phyloP scores from a whole-genome alignment of 2,113 vertebrate genomes.

The Lasiurus borealis region DNA sequence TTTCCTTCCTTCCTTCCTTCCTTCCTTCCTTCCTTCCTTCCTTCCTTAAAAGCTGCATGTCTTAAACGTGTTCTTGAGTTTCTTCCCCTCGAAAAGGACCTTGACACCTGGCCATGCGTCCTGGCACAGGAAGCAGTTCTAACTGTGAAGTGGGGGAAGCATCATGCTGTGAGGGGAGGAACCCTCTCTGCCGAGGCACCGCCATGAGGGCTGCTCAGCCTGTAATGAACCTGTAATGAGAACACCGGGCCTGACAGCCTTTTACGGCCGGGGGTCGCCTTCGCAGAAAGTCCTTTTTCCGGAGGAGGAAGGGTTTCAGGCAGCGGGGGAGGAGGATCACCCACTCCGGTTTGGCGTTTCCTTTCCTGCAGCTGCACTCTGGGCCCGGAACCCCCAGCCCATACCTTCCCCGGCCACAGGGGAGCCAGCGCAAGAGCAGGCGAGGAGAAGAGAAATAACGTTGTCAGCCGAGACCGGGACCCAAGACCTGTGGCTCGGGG shows the following conservation, averaged over 20 bases:
- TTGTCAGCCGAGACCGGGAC: not conserved
- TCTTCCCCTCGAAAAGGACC: constrained; percentile 22
- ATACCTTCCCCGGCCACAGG: not conserved
- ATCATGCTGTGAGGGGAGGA: constrained; percentile 3
- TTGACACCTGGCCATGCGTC: constrained; percentile 30
- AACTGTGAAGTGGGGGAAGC: constrained; percentile 42
- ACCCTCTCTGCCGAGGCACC: constrained; percentile 11
- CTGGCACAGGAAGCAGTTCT: not conserved
- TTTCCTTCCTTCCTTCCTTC: no score
- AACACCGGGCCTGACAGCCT: not conserved
- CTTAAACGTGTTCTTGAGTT: not conserved
- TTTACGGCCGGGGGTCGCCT: not conserved
- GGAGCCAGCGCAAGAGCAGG: not conserved
- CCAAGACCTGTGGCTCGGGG: not conserved
- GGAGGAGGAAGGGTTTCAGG: not conserved
- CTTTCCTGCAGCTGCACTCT: not conserved
- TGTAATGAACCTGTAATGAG: not conserved
- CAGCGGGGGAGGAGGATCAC: not conserved
- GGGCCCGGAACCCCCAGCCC: not conserved
- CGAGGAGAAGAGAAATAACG: not conserved
- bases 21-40: no score
- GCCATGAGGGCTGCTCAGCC: not conserved
- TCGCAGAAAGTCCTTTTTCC: constrained; percentile 22
- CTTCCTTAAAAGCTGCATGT: not conserved
- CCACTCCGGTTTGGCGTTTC: not conserved